Evolutionary conservation across 2,888 invertebrate genomes (phyloP).

Genomic region (Pyrrhosoma nymphula): DNA sequence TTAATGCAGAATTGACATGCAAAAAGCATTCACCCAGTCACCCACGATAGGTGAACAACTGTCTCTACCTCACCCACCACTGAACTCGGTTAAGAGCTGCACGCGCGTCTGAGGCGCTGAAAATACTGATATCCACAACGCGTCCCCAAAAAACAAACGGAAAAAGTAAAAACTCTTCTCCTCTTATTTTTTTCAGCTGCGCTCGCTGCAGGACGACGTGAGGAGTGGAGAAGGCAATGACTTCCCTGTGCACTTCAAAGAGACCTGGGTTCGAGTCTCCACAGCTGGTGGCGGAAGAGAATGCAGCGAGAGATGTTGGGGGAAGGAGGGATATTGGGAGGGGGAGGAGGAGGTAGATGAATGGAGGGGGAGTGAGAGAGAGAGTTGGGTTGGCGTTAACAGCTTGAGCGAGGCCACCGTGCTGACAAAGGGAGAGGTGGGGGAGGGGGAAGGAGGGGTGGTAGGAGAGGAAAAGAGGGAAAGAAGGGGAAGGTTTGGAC

Average conservation of each 20-base stretch:
- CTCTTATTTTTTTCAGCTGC: neutral
- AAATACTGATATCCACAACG: neutral
- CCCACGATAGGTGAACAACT: too few species aligned
- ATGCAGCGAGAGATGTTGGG: neutral
- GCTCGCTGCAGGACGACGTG: neutral
- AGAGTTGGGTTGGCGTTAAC: conserved; percentile 24
- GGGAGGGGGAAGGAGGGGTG: neutral
- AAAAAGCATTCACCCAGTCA: too few species aligned
- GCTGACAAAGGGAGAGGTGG: neutral
- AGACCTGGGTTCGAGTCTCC: neutral
- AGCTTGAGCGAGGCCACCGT: conserved; percentile 35
- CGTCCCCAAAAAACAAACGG: neutral
- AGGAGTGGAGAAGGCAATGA: neutral
- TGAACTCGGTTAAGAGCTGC: too few species aligned
- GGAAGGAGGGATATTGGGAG: neutral
- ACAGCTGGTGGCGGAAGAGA: neutral
- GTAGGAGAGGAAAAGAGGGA: neutral
- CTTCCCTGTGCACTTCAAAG: neutral
- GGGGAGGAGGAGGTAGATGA: neutral
- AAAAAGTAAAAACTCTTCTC: too few species aligned
- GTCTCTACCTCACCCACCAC: too few species aligned
- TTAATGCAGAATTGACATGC: too few species aligned
- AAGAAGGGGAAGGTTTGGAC: neutral
- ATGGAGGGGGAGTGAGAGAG: neutral
- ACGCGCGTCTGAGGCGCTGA: too few species aligned